phyloP scores from a whole-genome alignment of 2,113 vertebrate species.

The Enhydra lutris region DNA sequence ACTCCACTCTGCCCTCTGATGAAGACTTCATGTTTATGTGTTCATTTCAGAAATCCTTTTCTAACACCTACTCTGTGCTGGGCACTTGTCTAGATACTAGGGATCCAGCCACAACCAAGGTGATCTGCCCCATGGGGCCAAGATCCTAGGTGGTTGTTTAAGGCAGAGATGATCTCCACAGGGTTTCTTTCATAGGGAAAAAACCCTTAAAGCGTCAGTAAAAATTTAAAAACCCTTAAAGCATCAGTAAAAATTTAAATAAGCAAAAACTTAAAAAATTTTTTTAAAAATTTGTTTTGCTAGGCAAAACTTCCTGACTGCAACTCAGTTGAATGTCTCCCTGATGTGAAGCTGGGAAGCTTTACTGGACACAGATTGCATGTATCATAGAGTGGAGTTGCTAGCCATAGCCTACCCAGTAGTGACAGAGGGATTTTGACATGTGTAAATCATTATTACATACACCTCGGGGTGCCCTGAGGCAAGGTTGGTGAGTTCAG shows the following conservation, averaged over 20 bases:
- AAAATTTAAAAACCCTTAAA: no score
- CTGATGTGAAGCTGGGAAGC: neutral
- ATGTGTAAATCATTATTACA: neutral
- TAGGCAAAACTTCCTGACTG: neutral
- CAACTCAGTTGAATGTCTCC: neutral
- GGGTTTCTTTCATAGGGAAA: neutral
- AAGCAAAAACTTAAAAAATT: no score
- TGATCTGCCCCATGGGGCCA: neutral
- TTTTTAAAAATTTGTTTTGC: no score
- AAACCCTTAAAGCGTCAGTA: neutral
- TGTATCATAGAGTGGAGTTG: neutral
- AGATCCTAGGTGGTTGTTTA: neutral
- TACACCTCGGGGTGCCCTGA: neutral
- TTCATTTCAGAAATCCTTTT: neutral
- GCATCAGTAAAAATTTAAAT: no score
- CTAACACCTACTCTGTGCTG: neutral
- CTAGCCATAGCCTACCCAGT: neutral
- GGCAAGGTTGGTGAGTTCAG: neutral
- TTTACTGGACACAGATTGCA: neutral
- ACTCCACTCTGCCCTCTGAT: neutral
- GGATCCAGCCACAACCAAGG: neutral
- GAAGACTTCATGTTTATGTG: neutral
- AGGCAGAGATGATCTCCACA: neutral
- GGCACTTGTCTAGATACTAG: neutral
- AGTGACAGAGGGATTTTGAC: neutral